A percentile compares a stretch with the other conserved stretches of the same genome.
Evolutionary conservation across 2,888 invertebrate genomes (phyloP).

Genomic region (Lampropteryx suffumata): DNA sequence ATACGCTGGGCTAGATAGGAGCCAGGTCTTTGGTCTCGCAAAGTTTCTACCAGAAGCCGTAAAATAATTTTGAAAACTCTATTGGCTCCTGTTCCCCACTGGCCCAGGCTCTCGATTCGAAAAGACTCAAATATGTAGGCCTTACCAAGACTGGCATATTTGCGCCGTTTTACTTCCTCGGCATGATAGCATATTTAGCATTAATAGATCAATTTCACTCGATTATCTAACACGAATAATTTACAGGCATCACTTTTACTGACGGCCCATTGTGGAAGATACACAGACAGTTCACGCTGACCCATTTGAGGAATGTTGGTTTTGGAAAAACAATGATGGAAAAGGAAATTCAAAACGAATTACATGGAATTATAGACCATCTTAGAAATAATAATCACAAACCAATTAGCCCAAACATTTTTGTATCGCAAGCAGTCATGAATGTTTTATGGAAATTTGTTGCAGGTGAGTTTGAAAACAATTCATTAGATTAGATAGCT

Average conservation of each 20-base stretch:
- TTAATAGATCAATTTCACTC: too few species aligned
- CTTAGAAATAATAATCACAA: constrained; percentile 52
- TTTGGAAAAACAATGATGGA: constrained; percentile 85
- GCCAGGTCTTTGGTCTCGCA: too few species aligned
- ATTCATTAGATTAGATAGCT: too few species aligned
- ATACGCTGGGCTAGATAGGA: too few species aligned
- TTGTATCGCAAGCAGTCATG: constrained; percentile 84
- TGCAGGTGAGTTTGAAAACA: constrained; percentile 84
- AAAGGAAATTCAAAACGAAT: constrained; percentile 82
- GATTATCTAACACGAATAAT: not conserved
- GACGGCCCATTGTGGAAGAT: constrained; percentile 86
- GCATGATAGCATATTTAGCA: too few species aligned
- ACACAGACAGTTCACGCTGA: constrained; percentile 86
- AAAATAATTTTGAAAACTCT: too few species aligned
- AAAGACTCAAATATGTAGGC: too few species aligned
- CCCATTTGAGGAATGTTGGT: constrained; percentile 85
- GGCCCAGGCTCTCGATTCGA: too few species aligned
- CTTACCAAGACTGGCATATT: too few species aligned
- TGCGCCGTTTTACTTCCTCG: too few species aligned
- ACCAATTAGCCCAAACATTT: constrained; percentile 74
- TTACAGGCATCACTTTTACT: constrained; percentile 85
- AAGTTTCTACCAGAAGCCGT: too few species aligned
- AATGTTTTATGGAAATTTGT: constrained; percentile 88
- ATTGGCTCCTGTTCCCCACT: too few species aligned
- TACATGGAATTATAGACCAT: constrained; percentile 73